These are phyloP conservation scores for Himalopsyche kuldschensis DNA, from an alignment of 2,888 invertebrate genomes.

Conservation along the genomic window DNA sequence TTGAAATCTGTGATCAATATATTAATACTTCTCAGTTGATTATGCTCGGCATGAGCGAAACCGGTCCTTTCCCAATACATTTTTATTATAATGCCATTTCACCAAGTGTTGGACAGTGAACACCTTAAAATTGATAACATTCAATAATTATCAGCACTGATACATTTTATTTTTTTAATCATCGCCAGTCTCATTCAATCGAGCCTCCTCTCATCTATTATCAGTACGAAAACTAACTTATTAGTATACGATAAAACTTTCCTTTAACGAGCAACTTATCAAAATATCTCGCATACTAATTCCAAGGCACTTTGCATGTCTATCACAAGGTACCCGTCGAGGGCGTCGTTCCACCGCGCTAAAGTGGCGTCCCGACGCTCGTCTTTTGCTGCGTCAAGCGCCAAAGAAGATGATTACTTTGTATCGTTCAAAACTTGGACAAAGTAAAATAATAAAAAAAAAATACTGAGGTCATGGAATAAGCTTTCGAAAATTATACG, in stretches of 20 bases:
- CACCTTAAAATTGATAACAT: too few relatives aligned
- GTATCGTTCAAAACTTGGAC: background rate
- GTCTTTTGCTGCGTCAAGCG: background rate
- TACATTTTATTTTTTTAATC: background rate
- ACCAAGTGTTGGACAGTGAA: too few relatives aligned
- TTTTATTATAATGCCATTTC: too few relatives aligned
- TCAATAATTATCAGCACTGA: too few relatives aligned
- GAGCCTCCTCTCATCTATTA: constrained; percentile 29
- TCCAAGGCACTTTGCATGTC: constrained; percentile 36
- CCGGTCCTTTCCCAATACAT: too few relatives aligned
- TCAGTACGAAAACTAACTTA: constrained; percentile 36
- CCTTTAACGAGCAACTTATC: constrained; percentile 36
- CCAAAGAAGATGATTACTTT: background rate
- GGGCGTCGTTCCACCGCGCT: background rate
- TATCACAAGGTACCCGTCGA: constrained; percentile 30
- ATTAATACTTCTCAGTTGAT: too few relatives aligned
- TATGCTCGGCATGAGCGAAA: too few relatives aligned
- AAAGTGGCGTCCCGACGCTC: background rate
- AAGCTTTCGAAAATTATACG: too few relatives aligned
- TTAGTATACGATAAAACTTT: constrained; percentile 40
- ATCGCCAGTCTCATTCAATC: background rate
- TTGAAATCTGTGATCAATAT: too few relatives aligned
- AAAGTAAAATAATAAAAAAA: background rate
- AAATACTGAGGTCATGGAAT: background rate
- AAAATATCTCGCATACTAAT: constrained; percentile 40